Evolutionary conservation across 2,113 vertebrate species (phyloP).

Genomic region (Oxyura jamaicensis): DNA sequence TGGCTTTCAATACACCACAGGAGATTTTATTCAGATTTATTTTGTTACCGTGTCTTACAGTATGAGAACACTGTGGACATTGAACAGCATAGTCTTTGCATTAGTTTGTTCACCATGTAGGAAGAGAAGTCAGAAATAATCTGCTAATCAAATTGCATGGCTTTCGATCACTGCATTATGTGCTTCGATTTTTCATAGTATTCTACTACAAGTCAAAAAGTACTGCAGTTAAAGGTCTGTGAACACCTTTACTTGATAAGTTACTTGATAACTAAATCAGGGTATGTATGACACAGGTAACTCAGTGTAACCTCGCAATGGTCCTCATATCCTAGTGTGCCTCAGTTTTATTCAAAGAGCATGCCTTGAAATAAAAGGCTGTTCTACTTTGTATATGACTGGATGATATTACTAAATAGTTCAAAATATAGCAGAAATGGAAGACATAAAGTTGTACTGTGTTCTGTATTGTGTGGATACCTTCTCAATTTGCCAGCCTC

Average conservation of each 20-base stretch:
- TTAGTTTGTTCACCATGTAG: not conserved
- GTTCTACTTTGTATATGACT: not conserved
- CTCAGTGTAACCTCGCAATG: not conserved
- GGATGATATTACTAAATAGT: too few species aligned
- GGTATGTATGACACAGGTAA: not conserved
- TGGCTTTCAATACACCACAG: not conserved
- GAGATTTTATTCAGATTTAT: constrained; percentile 34
- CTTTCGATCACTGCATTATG: not conserved
- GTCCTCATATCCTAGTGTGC: not conserved
- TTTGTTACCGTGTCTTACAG: not conserved
- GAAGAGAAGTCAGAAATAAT: not conserved
- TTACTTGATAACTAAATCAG: not conserved
- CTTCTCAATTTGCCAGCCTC: not conserved
- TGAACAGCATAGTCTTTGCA: not conserved
- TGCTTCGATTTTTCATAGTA: not conserved
- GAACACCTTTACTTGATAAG: not conserved
- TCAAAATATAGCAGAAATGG: too few species aligned
- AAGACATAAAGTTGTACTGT: too few species aligned
- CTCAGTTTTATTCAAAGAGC: not conserved
- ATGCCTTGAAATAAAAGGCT: not conserved
- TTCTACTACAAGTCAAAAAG: not conserved
- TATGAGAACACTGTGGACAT: not conserved
- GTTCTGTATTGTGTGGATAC: not conserved
- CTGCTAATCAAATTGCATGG: not conserved
- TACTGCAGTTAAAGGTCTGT: not conserved